Evolutionary conservation across 2,113 vertebrate species (phyloP).

Genomic region (sheep (Ovis aries)): ARS-UI_Ramb_v3.0 NC_056064.1:23889001-23889500

Average conservation of each 20-base stretch:
- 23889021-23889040: not conserved
- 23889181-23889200: not conserved
- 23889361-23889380: not conserved
- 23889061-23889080: not conserved
- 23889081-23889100: not conserved
- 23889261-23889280: not conserved
- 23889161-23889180: not conserved
- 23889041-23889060: not conserved
- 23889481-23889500: not conserved
- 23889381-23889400: not conserved
- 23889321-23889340: not conserved
- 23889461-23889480: not conserved
- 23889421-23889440: not conserved
- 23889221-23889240: not conserved
- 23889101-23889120: not conserved
- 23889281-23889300: not conserved
- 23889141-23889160: not conserved
- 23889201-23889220: not conserved
- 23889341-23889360: rapidly evolving
- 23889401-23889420: not conserved
- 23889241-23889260: not conserved
- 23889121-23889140: not conserved
- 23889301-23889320: not conserved
- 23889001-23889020: not conserved
- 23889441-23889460: not conserved